Percentiles rank a stretch among this genome's conserved stretches.
These are phyloP conservation scores for Ctenicera cuprea DNA, from an alignment of 2,888 invertebrate species.

Conservation along the genomic window DNA sequence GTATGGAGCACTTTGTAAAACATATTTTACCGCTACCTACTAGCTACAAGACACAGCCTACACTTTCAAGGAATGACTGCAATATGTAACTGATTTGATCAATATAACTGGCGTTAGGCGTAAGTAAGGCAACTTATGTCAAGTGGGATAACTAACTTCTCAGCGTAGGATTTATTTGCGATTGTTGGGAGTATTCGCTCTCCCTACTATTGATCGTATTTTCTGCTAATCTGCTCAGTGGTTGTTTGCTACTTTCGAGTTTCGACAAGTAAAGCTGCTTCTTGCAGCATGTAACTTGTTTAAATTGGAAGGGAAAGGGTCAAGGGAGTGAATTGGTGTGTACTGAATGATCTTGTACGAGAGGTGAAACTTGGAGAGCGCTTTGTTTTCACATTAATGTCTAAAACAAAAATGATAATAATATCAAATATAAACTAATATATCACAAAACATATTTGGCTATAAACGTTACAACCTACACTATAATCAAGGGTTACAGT, in stretches of 20 bases:
- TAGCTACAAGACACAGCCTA: slow-evolving; percentile 6
- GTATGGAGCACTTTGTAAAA: slow-evolving; percentile 1
- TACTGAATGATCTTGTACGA: too few relatives aligned
- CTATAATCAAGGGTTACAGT: too few relatives aligned
- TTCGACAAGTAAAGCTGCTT: not conserved
- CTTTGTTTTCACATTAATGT: too few relatives aligned
- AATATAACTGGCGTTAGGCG: not conserved
- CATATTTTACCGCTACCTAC: slow-evolving; percentile 13
- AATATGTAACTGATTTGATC: slow-evolving; percentile 15
- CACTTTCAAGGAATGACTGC: not conserved
- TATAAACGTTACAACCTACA: too few relatives aligned
- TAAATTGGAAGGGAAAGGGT: not conserved
- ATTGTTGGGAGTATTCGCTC: not conserved
- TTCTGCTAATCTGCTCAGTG: not conserved
- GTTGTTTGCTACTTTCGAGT: slow-evolving; percentile 1
- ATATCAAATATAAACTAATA: too few relatives aligned
- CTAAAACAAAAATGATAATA: too few relatives aligned
- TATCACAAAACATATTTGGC: too few relatives aligned
- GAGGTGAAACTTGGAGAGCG: too few relatives aligned
- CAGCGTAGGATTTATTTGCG: slow-evolving; percentile 19
- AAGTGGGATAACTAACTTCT: slow-evolving; percentile 2
- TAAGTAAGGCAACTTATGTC: slow-evolving; percentile 9
- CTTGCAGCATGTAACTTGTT: not conserved
- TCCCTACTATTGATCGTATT: not conserved
- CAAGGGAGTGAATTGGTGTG: too few relatives aligned